phyloP scores from a whole-genome alignment of 2,113 vertebrate species.

The Corythaeola cristata region DNA sequence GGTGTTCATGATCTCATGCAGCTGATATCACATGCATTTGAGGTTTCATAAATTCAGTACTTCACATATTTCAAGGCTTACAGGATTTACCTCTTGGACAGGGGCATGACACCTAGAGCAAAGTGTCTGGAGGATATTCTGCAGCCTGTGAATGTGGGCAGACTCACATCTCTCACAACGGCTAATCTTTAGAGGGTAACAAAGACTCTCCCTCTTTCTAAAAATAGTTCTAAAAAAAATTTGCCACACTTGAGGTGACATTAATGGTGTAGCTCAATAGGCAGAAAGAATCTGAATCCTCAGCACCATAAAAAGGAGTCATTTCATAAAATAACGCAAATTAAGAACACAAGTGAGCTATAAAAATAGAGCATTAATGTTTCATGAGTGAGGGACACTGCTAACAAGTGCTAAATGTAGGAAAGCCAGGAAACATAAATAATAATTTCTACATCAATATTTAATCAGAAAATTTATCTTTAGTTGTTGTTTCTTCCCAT shows the following conservation, averaged over 20 bases:
- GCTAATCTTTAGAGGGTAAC: neutral
- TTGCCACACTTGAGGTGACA: neutral
- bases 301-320: slow-evolving; percentile 8
- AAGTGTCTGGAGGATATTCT: neutral
- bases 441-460: slow-evolving; percentile 51
- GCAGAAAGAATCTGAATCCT: slow-evolving; percentile 24
- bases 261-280: neutral
- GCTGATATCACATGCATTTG: neutral
- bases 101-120: neutral
- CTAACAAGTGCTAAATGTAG: slow-evolving; percentile 54
- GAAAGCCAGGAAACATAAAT: slow-evolving; percentile 50
- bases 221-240: neutral
- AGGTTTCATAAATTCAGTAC: neutral
- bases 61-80: neutral
- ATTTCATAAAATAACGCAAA: slow-evolving; percentile 41
- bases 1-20: neutral
- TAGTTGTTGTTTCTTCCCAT: slow-evolving; percentile 33
- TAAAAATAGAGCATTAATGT: slow-evolving; percentile 62
- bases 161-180: neutral
- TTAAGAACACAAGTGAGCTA: slow-evolving; percentile 28
- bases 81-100: neutral
- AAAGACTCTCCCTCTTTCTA: neutral
- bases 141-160: neutral
- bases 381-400: slow-evolving; percentile 53
- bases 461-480: slow-evolving; percentile 57